Evolutionary conservation across 2,113 vertebrate species (phyloP), one percentile per base, ranked within the genome.

Genomic region (Chaenogobius annularis): DNA sequence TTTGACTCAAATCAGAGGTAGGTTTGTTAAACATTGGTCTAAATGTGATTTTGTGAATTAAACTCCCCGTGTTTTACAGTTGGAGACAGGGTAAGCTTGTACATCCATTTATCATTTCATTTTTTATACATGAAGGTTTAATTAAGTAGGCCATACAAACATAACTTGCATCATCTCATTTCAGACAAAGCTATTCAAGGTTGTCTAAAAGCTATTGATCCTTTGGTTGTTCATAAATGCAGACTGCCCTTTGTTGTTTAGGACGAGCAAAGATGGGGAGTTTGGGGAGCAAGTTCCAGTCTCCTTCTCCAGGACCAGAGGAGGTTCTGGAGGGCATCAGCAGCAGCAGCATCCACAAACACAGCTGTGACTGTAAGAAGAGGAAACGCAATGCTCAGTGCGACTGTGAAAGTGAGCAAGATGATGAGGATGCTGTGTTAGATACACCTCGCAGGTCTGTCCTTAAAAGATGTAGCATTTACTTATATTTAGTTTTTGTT

Each of bases 361-460:
- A 89, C 63, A 68, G 83, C 1, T 94, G 93, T 40, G 91, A 94
- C n/a, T 94, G 93, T 81, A 93, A 88, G 79, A 95, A 94, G 78
- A 92, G 94, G 75, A 94, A 94, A 74, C 82, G 94, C 64, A 93
- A 88, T 54, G 86, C 88, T 4, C 89, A 78, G 13, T 95, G 93
- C 47, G 92, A 94, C 69, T 94, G 93, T 72, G 94, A 95, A 59
- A 92, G 90, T 13, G 94, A 95, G 14, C 89, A 93, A 1, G 93
- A 94, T 17, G 94, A 93, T 10, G 94, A 95, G 0, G 94, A 95
- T 50, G 75, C 84, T 62, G 68, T 92, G 43, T 83, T 93, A 0
- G 94, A 94, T 65, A 94, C 93, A 44, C 94, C 94, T 8, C 91
- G 94, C 74, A 94, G 94, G 94, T 89, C 69, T 80, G 84, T 66